Evolutionary conservation across 2,113 vertebrate species (phyloP).

Genomic region (human (Homo sapiens)): DNA sequence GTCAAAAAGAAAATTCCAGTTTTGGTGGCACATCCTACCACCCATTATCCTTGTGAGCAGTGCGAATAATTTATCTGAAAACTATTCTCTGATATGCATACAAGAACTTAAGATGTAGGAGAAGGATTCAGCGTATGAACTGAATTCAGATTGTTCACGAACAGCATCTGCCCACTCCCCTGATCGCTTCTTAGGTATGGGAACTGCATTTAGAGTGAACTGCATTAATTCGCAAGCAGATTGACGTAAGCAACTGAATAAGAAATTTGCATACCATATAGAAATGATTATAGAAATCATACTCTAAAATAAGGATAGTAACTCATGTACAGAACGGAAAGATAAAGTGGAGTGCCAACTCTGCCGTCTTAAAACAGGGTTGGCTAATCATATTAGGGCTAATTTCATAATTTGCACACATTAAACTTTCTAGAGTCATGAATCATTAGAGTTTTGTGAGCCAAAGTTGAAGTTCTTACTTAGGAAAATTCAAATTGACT

Average conservation of each 20-base stretch:
- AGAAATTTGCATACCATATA: constrained; percentile 77
- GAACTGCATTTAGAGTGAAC: constrained; percentile 67
- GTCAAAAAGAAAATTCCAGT: constrained; percentile 27
- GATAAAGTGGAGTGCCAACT: constrained; percentile 59
- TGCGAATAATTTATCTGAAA: constrained; percentile 50
- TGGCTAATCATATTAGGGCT: constrained; percentile 74
- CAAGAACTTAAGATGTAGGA: constrained; percentile 44
- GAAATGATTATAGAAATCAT: constrained; percentile 78
- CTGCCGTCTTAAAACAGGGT: constrained; percentile 58
- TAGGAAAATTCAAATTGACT: constrained; percentile 34
- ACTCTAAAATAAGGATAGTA: constrained; percentile 77
- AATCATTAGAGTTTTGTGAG: constrained; percentile 64
- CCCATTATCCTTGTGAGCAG: constrained; percentile 45
- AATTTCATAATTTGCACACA: constrained; percentile 68
- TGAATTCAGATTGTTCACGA: constrained; percentile 63
- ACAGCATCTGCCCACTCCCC: constrained; percentile 55
- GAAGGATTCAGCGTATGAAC: constrained; percentile 31
- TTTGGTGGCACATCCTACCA: constrained; percentile 52
- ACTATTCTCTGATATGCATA: constrained; percentile 36
- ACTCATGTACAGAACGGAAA: constrained; percentile 65
- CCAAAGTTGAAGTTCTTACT: constrained; percentile 52
- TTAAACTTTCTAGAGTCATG: constrained; percentile 65
- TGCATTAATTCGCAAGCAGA: constrained; percentile 76
- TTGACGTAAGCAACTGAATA: constrained; percentile 77
- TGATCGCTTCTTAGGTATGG: constrained; percentile 62